Evolutionary conservation across 2,888 invertebrate genomes (phyloP), one percentile per base, ranked within the genome.

Genomic region (Phengaris arion): DNA sequence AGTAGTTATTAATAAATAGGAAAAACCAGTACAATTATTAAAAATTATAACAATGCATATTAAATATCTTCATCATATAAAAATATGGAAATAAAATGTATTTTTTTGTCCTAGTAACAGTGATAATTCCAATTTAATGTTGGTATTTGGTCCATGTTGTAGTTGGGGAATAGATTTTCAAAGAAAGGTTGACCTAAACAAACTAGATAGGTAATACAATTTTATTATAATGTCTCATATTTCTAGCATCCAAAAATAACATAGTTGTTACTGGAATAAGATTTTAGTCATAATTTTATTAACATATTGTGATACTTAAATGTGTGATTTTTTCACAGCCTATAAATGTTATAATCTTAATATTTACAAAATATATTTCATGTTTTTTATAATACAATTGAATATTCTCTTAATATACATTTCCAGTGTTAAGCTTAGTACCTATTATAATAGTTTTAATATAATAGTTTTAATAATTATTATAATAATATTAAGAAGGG

Each of bases 261-360:
- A 15, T 69, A 48, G 69, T 15, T 48, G 69, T 69, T 69, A 48
- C 64, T 35, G 35, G 35, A 12, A 45, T 64, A 12, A 35, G 64
- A 64, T 64, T 64, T 64, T 22, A 64, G 22, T 22, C 22, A 15
- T 57, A 57, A 55, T 57, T 57, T 57, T 15, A 57, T 57, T 15
- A 57, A 57, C 57, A 15, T 68, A 22, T 13, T 46, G 68, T 68
- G 46, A 68, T 69, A 48, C 48, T 6, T 48, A 5, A 4, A n/a
- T 69, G 69, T 69, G 69, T 48, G 69, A 69, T 69, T 46, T 48
- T 46, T n/a, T 69, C 46, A 48, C 69, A 69, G 48, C 48, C 69
- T 69, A 48, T 35, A 35, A 35, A 69, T 68, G n/a, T 48, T 15
- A 68, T 68, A 69, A 48, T 48, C 68, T 69, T 48, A 48, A 69